phyloP scores from a whole-genome alignment of 2,797 vertebrate species.

The Anguilla megastoma region DNA sequence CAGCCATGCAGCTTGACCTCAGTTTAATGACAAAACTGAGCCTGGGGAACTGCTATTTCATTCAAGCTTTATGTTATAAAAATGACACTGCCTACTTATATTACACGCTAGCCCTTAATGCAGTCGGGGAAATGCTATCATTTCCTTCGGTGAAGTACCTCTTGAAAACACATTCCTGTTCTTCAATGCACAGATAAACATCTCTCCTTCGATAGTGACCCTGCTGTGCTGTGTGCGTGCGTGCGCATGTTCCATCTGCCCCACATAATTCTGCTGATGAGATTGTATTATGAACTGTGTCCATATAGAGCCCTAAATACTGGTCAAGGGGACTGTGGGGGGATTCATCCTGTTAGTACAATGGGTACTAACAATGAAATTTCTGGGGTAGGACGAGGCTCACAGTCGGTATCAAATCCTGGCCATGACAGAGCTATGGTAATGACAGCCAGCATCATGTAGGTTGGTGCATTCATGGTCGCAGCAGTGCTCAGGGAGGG shows the following conservation, averaged over 20 bases:
- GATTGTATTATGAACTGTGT: too few species aligned
- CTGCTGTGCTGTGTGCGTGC: not conserved
- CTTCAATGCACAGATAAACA: not conserved
- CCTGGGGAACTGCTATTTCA: conserved; percentile 11
- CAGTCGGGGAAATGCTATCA: conserved; percentile 10
- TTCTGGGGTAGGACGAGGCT: too few species aligned
- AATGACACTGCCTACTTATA: not conserved
- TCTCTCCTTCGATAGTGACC: conserved; percentile 11
- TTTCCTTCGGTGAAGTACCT: conserved; percentile 11
- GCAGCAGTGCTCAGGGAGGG: too few species aligned
- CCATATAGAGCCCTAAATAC: too few species aligned
- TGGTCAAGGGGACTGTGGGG: too few species aligned
- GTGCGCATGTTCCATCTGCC: not conserved
- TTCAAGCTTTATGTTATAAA: not conserved
- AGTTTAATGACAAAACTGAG: not conserved
- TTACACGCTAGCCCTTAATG: conserved; percentile 13
- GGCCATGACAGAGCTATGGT: too few species aligned
- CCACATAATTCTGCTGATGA: too few species aligned
- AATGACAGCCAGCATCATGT: too few species aligned
- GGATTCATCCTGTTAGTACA: too few species aligned
- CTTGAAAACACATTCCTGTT: not conserved
- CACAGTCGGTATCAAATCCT: too few species aligned
- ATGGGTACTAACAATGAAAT: too few species aligned
- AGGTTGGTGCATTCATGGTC: too few species aligned
- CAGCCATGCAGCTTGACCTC: not conserved